Evolutionary conservation across 2,888 invertebrate genomes (phyloP), one percentile per base, ranked within the genome.

Genomic region (Lithophane semibrunnea): DNA sequence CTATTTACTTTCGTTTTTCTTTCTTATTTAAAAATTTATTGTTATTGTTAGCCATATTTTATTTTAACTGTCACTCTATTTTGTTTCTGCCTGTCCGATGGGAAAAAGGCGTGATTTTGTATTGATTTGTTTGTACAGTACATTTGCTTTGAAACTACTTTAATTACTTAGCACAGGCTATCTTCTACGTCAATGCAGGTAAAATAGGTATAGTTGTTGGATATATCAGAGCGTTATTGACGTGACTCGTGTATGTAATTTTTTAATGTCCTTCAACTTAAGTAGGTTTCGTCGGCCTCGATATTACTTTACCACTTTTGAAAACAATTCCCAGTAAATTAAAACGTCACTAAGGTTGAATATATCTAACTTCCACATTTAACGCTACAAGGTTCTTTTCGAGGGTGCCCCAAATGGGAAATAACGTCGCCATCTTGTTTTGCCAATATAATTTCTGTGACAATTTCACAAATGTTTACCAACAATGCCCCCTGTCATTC

Each of bases 131-230:
- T 81, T 49, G n/a, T 16, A 21, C 44, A 21, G 47, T 42, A 65
- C 54, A 65, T 52, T 65, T 52, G 24, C 80, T 73, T 37, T 24
- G 44, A 60, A 65, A 52, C 44, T 52, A 61, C 2, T 80, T 29
- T 65, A 81, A 74, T 78, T 66, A 74, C 58, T 65, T 44, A 58
- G 42, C 24, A n/a, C 42, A 18, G 49, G 18, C 65, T 81, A 60
- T 80, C 49, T 52, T 49, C 42, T 73, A 80, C 78, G 82, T 81
- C 82, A 75, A 37, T 81, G 78, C 58, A 65, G 75, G 75, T 75
- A 47, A 21, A 66, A 65, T 58, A 37, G 4, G 37, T 37, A 4
- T 80, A 64, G 1, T 73, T 58, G 58, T 68, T 75, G 64, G 64
- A 69, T 44, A 65, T 47, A 79, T 42, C 24, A 2, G 21, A 37